Conservation (phyloP, 2,113 vertebrate species). For the Fukomys damarensis region DNA sequence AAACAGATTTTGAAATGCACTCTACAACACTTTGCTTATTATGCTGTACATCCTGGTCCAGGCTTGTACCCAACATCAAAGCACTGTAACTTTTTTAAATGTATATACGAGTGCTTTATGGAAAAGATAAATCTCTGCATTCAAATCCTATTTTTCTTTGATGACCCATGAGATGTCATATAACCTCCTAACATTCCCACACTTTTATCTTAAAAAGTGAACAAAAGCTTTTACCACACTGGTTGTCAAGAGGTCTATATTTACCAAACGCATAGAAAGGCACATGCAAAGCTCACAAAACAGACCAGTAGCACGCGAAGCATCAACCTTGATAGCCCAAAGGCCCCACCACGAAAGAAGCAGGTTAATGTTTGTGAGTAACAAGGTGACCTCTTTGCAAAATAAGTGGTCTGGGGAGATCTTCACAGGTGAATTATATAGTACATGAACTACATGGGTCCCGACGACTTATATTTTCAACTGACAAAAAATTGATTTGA, state of each 20-base stretch:
- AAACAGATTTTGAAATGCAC: not conserved
- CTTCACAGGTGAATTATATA: not conserved
- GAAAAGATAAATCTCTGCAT: not conserved
- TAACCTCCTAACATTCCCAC: not conserved
- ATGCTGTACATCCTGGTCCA: not conserved
- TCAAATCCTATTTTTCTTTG: not conserved
- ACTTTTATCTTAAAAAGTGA: not conserved
- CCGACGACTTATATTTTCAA: not conserved
- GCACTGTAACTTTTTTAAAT: not conserved
- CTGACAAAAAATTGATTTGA: not conserved
- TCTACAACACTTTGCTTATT: not conserved
- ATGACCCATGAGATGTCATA: not conserved
- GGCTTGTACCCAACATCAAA: not conserved
- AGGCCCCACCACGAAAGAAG: not conserved
- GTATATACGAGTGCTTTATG: not conserved
- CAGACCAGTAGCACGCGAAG: not conserved
- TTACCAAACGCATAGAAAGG: not conserved
- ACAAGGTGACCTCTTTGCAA: not conserved
- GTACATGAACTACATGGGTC: not conserved
- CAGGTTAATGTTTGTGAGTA: not conserved
- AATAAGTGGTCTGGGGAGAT: conserved; percentile 2
- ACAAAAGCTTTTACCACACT: not conserved
- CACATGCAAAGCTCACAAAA: not conserved
- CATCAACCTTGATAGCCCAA: not conserved
- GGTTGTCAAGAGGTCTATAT: not conserved